Percentiles rank a stretch among this genome's conserved stretches.
Evolutionary conservation across 2,888 invertebrate genomes (phyloP).

Genomic region (Chydorus sphaericus): DNA sequence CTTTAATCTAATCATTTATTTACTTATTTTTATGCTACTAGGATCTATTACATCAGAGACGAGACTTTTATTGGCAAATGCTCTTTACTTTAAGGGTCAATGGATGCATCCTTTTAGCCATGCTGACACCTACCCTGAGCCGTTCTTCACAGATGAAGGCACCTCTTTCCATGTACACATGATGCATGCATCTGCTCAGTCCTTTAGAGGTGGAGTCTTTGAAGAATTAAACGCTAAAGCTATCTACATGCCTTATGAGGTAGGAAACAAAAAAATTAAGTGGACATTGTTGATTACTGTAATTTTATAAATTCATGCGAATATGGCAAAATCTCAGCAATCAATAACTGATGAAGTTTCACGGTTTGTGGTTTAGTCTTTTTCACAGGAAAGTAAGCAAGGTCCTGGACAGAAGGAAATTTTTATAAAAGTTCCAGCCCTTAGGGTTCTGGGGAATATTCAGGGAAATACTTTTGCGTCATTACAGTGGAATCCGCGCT

Average conservation of each 20-base stretch:
- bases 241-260: constrained; percentile 57
- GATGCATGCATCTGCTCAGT: constrained; percentile 51
- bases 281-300: no score
- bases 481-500: constrained; percentile 22
- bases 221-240: constrained; percentile 48
- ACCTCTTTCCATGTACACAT: constrained; percentile 31
- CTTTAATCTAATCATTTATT: no score
- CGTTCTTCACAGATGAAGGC: constrained; percentile 41
- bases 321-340: no score
- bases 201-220: constrained; percentile 44
- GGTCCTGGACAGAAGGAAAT: no score
- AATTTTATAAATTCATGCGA: no score
- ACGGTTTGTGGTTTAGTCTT: no score
- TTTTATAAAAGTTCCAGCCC: no score
- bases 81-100: constrained; percentile 60
- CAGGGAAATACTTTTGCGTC: no score
- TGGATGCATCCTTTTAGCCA: constrained; percentile 53
- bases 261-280: no score
- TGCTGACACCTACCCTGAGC: constrained; percentile 35
- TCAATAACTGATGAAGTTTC: no score
- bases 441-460: no score
- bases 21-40: constrained; percentile 27
- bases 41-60: constrained; percentile 37
- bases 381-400: no score
- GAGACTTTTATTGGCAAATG: constrained; percentile 54